phyloP scores from a whole-genome alignment of 1,140 invertebrate genomes.

The Nautilus pompilius region DNA sequence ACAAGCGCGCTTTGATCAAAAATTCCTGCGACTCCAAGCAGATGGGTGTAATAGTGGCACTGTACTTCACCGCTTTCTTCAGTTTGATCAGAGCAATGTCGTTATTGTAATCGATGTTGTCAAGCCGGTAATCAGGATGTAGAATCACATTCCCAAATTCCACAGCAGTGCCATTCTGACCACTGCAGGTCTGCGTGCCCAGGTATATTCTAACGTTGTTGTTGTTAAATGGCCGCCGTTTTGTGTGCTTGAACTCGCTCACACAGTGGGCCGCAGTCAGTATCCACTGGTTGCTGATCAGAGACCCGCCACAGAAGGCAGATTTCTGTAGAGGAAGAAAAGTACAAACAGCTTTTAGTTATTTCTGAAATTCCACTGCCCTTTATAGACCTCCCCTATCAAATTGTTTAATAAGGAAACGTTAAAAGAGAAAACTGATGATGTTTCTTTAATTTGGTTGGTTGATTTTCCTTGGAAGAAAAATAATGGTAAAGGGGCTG shows the following conservation, averaged over 20 bases:
- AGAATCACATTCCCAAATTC: conserved; percentile 9
- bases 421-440: neutral
- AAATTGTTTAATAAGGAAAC: neutral
- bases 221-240: conserved; percentile 21
- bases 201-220: conserved; percentile 23
- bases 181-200: conserved; percentile 28
- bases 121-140: conserved; percentile 17
- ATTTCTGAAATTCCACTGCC: neutral
- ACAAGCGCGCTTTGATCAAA: conserved; percentile 23
- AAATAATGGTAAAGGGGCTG: neutral
- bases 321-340: conserved; percentile 19
- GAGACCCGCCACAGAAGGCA: conserved; percentile 34
- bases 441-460: neutral
- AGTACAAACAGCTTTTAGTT: neutral
- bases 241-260: conserved; percentile 21
- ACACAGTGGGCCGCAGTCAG: conserved; percentile 40
- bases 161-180: conserved; percentile 19
- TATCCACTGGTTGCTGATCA: conserved; percentile 27
- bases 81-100: conserved; percentile 42
- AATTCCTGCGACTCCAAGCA: conserved; percentile 25
- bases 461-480: neutral
- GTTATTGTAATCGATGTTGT: conserved; percentile 28
- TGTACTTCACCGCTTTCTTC: conserved; percentile 24
- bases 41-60: conserved; percentile 27
- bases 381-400: neutral